phyloP scores from a whole-genome alignment of 2,888 invertebrate species.

The Notodonta dromedarius region DNA sequence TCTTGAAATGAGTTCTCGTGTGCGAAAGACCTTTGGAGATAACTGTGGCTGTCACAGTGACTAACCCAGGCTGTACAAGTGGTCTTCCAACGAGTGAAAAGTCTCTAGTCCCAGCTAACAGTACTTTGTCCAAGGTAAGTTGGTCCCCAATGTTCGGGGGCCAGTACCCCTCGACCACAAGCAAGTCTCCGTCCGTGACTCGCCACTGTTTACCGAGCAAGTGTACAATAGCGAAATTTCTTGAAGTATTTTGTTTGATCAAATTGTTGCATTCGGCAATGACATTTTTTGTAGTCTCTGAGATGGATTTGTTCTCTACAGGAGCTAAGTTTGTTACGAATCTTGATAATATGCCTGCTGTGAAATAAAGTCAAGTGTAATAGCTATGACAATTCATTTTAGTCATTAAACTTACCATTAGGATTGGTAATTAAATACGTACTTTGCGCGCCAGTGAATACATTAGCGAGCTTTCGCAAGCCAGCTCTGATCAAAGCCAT shows the following conservation, averaged over 20 bases:
- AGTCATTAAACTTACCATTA: neutral
- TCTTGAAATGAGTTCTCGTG: conserved; percentile 90
- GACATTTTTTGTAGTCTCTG: conserved; percentile 76
- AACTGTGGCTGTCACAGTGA: conserved; percentile 91
- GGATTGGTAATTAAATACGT: conserved; percentile 9
- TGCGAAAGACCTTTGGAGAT: conserved; percentile 93
- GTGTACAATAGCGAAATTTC: conserved; percentile 93
- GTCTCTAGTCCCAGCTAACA: conserved; percentile 90
- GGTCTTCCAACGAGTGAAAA: conserved; percentile 93
- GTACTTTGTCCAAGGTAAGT: conserved; percentile 92
- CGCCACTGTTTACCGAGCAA: conserved; percentile 93
- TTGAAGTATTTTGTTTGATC: conserved; percentile 82
- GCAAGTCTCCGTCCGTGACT: conserved; percentile 92
- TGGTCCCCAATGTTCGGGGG: conserved; percentile 91
- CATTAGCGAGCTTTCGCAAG: conserved; percentile 59
- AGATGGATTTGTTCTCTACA: conserved; percentile 46
- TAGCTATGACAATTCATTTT: neutral
- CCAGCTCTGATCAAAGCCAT: conserved; percentile 69
- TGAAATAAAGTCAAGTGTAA: conserved; percentile 11
- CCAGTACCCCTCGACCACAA: conserved; percentile 93
- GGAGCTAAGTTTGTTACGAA: conserved; percentile 60
- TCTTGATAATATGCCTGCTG: conserved; percentile 71
- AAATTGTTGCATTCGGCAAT: conserved; percentile 86
- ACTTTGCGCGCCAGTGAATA: conserved; percentile 62
- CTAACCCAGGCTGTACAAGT: conserved; percentile 88